Conservation (phyloP, 2,113 vertebrate genomes). For the Myiopsitta monachus region DNA sequence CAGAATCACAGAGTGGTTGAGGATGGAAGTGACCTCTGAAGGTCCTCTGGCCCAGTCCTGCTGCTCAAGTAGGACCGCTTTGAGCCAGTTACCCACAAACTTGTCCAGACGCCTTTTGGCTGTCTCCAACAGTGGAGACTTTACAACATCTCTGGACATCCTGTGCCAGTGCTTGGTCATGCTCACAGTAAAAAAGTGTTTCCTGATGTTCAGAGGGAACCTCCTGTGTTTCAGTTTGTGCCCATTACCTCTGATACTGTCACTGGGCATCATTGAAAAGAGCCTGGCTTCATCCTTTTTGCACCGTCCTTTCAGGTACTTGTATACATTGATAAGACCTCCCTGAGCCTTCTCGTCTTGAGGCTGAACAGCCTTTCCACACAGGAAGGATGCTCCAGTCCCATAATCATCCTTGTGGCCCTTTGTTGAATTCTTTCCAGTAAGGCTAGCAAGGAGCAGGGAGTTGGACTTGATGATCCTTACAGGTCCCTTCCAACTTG, state of each 20-base stretch:
- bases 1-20: neutral
- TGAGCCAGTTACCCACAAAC: neutral
- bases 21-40: neutral
- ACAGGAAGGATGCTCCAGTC: neutral
- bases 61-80: neutral
- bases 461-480: neutral
- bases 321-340: neutral
- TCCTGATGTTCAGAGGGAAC: neutral
- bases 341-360: neutral
- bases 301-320: neutral
- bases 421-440: neutral
- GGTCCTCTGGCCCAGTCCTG: neutral
- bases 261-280: neutral
- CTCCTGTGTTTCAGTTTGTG: neutral
- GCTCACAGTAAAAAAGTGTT: neutral
- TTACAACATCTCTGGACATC: neutral
- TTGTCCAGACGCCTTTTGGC: neutral
- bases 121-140: neutral
- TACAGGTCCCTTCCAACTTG: neutral
- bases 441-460: neutral
- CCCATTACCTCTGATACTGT: neutral
- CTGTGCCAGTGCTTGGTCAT: neutral
- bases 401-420: neutral
- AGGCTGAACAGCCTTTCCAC: neutral
- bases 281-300: neutral